Evolutionary conservation across 2,113 vertebrate species (phyloP).

Genomic region (Anarhynchus alexandrinus): DNA sequence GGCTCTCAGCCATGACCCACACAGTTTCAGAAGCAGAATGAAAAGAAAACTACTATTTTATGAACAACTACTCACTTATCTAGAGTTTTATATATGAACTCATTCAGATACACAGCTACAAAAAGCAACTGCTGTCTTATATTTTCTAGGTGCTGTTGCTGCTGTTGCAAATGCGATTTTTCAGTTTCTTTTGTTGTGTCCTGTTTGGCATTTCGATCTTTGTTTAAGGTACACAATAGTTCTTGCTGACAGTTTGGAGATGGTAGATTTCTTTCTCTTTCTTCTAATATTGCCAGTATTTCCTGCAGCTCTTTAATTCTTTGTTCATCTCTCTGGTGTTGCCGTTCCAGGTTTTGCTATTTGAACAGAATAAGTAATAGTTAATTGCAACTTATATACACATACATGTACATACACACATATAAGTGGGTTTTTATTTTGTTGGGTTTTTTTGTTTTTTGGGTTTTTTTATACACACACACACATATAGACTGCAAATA

Average conservation of each 20-base stretch:
- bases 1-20: background rate
- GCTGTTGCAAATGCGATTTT: conserved; percentile 10
- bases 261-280: conserved; percentile 62
- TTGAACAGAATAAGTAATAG: background rate
- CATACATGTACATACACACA: accelerated
- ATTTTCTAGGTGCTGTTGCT: conserved; percentile 66
- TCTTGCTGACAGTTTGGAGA: background rate
- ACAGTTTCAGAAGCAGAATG: background rate
- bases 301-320: conserved; percentile 83
- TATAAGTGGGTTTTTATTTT: background rate
- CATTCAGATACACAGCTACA: conserved; percentile 57
- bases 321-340: conserved; percentile 81
- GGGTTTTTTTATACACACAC: background rate
- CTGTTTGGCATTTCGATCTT: background rate
- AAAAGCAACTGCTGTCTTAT: conserved; percentile 73
- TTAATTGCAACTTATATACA: background rate
- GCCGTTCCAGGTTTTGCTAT: conserved; percentile 80
- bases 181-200: background rate
- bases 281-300: conserved; percentile 72
- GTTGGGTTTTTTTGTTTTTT: no score
- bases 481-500: background rate
- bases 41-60: background rate
- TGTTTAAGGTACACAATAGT: background rate
- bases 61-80: conserved; percentile 62
- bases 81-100: conserved; percentile 48